phyloP scores from a whole-genome alignment of 2,888 invertebrate species.

The Eupithecia exiguata region DNA sequence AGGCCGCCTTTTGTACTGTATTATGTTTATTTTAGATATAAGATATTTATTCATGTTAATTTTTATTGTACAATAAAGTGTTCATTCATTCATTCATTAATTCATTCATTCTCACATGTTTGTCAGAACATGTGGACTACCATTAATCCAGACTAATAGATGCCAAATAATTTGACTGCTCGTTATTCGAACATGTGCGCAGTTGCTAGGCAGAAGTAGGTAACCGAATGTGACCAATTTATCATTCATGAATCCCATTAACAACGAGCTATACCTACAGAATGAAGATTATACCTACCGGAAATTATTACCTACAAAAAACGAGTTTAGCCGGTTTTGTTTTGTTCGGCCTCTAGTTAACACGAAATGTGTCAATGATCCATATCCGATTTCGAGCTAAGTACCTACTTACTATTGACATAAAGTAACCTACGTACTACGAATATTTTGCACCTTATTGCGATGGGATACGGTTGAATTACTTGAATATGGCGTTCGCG shows the following conservation, averaged over 20 bases:
- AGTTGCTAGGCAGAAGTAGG: constrained; percentile 10
- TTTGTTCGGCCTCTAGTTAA: background rate
- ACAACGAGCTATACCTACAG: background rate
- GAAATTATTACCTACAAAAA: constrained; percentile 33
- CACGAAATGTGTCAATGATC: constrained; percentile 10
- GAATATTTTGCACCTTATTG: constrained; percentile 5
- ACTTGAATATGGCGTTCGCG: constrained; percentile 36
- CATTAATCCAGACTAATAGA: background rate
- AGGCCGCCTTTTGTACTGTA: too few relatives aligned
- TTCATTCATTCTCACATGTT: background rate
- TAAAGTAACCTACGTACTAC: background rate
- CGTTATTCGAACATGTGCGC: background rate
- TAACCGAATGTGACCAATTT: background rate
- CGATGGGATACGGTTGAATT: constrained; percentile 24
- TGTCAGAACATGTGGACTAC: background rate
- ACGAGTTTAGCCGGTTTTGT: constrained; percentile 11
- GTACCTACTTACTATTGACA: background rate
- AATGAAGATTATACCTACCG: constrained; percentile 18
- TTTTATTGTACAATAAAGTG: too few relatives aligned
- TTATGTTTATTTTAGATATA: too few relatives aligned
- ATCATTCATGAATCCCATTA: background rate
- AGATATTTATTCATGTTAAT: too few relatives aligned
- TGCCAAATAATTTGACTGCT: constrained; percentile 1
- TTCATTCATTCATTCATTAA: too few relatives aligned
- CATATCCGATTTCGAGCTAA: background rate